Base-by-base conservation (phyloP, 1,140 invertebrate genomes). In the Aethina tumida region DNA sequence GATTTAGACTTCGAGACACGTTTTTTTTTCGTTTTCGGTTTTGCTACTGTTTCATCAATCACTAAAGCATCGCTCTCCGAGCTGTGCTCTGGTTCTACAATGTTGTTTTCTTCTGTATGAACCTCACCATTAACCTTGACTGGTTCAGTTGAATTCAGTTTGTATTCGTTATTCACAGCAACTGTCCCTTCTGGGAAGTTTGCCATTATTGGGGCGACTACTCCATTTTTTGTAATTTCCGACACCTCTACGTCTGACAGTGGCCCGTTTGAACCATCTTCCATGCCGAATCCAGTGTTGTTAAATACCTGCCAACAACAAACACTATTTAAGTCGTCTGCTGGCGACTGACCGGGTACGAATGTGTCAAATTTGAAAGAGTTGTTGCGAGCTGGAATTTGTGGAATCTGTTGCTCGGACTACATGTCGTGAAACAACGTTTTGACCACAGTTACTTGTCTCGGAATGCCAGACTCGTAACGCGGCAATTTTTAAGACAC, bases 51-150 rank as follows among this genome's bases (percentile, higher is more conserved):
- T 39, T 64, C 63, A 41, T 65, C 61, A 41, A 59, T 56, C 21
- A 58, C 35, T 33, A 60, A 46, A 5, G 55, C 50, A 50, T 59
- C 54, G 48, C 50, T 52, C 41, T 64, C 52, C 29, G 58, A 59
- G 35, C 52, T 64, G 43, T 47, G 53, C 36, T 42, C 46, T 29
- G 45, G 49, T 15, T 40, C 46, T 25, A 49, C 30, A 35, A 26
- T 25, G 1, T 42, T 34, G 27, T 35, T 24, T 31, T 40, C 29
- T 7, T 45, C 41, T 33, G 20, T 19, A 35, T 33, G 43, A 25
- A 35, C 33, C 33, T 56, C 47, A 39, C 53, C 45, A 46, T 55
- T 52, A 19, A 49, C 39, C 41, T 53, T 52, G 4, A 31, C 7
- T 10, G 15, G 14, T 29, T 42, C 45, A 24, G n/a, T 33, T 6